A percentile compares a stretch with the other conserved stretches of the same genome.
phyloP scores from a whole-genome alignment of 2,888 invertebrate species.

The Asteroscopus sphinx region DNA sequence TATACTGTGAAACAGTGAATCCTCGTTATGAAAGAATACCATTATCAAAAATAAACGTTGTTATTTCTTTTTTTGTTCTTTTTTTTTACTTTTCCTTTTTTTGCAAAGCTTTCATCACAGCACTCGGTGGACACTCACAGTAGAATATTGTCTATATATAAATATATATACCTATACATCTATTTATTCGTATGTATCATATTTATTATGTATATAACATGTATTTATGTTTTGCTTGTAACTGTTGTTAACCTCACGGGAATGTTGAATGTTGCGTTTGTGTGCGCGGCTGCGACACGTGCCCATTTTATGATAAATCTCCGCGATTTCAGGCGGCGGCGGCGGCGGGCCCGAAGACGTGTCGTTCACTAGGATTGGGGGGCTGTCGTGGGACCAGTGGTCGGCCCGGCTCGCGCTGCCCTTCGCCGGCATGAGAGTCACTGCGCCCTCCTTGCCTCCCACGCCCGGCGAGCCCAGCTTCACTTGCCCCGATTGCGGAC shows the following conservation, averaged over 20 bases:
- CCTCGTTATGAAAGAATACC: conserved; percentile 53
- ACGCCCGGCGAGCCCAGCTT: conserved; percentile 90
- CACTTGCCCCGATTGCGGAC: conserved; percentile 95
- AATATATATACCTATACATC: conserved; percentile 64
- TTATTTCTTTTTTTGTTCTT: conserved; percentile 80
- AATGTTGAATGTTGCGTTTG: conserved; percentile 75
- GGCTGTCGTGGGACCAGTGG: conserved; percentile 93
- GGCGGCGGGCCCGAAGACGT: conserved; percentile 89
- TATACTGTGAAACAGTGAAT: conserved; percentile 53
- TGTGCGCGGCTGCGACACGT: conserved; percentile 56
- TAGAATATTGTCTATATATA: conserved; percentile 76
- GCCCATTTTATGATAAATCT: conserved; percentile 62
- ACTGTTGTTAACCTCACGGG: conserved; percentile 82
- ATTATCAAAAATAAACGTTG: conserved; percentile 80
- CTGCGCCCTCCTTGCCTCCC: conserved; percentile 71
- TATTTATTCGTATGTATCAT: conserved; percentile 59
- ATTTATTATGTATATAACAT: conserved; percentile 74
- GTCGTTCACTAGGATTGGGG: conserved; percentile 92
- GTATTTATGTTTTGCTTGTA: conserved; percentile 80
- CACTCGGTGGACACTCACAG: conserved; percentile 89
- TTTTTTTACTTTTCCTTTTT: conserved; percentile 83
- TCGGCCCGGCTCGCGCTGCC: conserved; percentile 93
- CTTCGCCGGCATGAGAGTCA: conserved; percentile 80
- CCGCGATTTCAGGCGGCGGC: conserved; percentile 75
- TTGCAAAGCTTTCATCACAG: conserved; percentile 88